Evolutionary conservation across 2,888 invertebrate species (phyloP), one percentile per base, ranked within the genome.

Genomic region (Chymomyza fuscimana): DNA sequence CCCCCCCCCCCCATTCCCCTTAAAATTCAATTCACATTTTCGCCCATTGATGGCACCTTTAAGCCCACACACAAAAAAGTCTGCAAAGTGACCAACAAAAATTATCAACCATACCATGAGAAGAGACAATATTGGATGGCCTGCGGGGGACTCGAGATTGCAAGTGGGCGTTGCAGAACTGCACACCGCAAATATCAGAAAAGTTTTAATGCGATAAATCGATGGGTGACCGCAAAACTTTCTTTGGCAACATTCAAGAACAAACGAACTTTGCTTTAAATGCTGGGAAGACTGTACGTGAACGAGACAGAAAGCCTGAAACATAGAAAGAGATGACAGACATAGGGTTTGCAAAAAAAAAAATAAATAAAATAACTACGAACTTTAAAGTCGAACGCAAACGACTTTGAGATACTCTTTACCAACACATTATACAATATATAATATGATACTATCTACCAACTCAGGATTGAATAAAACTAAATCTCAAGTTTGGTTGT

Each of bases 171-270:
- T 67, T 54, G 16, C 65, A 46, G 4, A 65, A 56, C 54, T 63
- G 2, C 22, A 50, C 59, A 58, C 32, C 22, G 16, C 65, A 56
- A 83, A 83, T 72, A 81, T 76, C 81, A 36, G 5, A 72, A 86
- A 83, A 83, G 73, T 83, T 83, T 81, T 86, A 83, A 83, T 83
- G 88, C 83, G 81, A 85, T 76, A 83, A 83, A 83, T 83, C 83
- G 83, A 83, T 88, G 85, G 77, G 86, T 88, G 88, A 86, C 83
- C 88, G 77, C 83, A 88, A 66, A 83, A 78, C 70, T 64, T 56
- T 64, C 63, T 59, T 79, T 73, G 79, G 22, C 54, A 54, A 88
- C 86, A 81, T 77, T 83, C 84, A 74, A 32, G 67, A 74, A 81
- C 72, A 71, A 73, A 84, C 72, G 74, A 83, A 86, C 79, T 83